A percentile compares a stretch with the other conserved stretches of the same genome.
phyloP scores from a whole-genome alignment of 2,113 vertebrate genomes.

The Delphinapterus leucas region DNA sequence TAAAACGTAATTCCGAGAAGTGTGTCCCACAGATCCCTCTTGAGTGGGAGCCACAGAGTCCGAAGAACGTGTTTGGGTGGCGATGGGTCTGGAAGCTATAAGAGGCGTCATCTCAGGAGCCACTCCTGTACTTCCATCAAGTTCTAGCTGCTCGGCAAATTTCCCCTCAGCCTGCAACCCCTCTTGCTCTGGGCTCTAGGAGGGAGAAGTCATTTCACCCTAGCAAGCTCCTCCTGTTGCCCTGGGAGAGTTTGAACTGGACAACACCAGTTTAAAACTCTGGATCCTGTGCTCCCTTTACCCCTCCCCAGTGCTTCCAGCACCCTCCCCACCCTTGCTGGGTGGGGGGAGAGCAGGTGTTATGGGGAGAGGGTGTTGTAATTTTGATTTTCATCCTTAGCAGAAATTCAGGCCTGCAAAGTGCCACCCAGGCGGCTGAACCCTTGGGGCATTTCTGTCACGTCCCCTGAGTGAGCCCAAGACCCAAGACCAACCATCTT shows the following conservation, averaged over 20 bases:
- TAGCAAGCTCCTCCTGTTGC: background rate
- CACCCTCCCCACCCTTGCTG: accelerated
- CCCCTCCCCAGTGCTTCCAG: background rate
- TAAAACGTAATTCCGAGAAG: background rate
- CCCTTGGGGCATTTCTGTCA: background rate
- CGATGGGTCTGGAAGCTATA: background rate
- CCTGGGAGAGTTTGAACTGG: background rate
- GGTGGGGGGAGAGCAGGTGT: accelerated
- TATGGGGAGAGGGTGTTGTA: background rate
- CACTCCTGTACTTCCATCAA: background rate
- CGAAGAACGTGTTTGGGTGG: background rate
- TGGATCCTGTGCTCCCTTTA: accelerated
- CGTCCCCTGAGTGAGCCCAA: conserved; percentile 77
- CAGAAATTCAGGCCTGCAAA: background rate
- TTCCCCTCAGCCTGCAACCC: background rate
- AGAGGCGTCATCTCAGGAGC: background rate
- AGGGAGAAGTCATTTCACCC: background rate
- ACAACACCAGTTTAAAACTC: background rate
- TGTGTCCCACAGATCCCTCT: background rate
- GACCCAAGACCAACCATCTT: background rate
- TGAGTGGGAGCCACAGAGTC: background rate
- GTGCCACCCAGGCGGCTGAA: accelerated
- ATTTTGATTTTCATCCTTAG: background rate
- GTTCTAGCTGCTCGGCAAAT: background rate
- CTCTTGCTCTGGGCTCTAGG: background rate